Evolutionary conservation across 2,797 vertebrate genomes (phyloP), one percentile per base, ranked within the genome.

Genomic region (Melanotaenia maccullochi): DNA sequence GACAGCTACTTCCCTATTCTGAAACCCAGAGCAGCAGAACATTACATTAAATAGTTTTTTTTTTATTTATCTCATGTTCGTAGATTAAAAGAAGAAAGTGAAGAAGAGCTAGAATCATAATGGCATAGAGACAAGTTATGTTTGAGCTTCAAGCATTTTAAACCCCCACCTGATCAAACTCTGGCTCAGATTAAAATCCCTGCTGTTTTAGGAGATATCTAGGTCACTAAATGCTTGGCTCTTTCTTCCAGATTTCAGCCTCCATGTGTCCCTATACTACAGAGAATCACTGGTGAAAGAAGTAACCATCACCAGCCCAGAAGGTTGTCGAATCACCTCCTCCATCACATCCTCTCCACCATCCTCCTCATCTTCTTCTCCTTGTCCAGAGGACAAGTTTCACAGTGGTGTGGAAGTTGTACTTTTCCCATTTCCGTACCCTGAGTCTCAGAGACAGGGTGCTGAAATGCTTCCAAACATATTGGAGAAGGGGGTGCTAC

Each of bases 261-360:
- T 99, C 61, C 97, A 99, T 13, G 95, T 99, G 84, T 96, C 96
- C 64, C 89, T 99, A 36, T 99, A 96, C 93, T 99, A 99, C 89
- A 96, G 97, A 59, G 97, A 99, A 78, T 93, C 95, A 57, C 85
- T 99, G 87, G 97, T 99, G 60, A 98, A 96, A 87, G 96, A 99
- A 78, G 92, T 97, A 75, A 98, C 96, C 82, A 97, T 97, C 38
- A 93, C 90, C 54, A 97, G 94, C 73, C 95, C 94, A 0, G 96
- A 98, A 63, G 98, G 98, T 60, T 99, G 97, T 70, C 94, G 94
- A 72, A 98, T 99, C 91, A 95, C 97, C 58, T 96, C 97, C 0
- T 78, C 85, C 18, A 71, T 90, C 1, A 80, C 92, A 6, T 87
- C 90, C 14, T 83, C 90, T 47, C 82, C 93, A 18, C 89, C 90